Conservation (phyloP, 35 echinoderm and acorn worm genomes). For the Apostichopus parvimensis region DNA sequence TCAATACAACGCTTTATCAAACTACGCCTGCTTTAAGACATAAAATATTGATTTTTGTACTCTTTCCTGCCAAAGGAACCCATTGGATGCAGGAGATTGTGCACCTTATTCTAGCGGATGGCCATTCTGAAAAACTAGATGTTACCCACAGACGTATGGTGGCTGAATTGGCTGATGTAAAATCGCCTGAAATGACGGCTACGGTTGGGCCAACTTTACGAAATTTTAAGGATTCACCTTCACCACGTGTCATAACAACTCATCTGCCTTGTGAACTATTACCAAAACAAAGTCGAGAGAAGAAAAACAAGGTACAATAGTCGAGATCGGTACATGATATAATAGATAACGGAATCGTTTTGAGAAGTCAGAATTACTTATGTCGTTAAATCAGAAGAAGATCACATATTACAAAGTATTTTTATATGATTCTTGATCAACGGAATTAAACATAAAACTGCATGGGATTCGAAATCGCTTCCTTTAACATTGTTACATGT, state of each 20-base stretch:
- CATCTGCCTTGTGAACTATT: neutral
- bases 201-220: slow-evolving; percentile 10
- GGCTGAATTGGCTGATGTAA: neutral
- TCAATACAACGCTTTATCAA: no score
- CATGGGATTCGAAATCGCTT: no score
- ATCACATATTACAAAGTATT: no score
- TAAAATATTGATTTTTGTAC: no score
- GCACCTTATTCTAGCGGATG: neutral
- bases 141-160: neutral
- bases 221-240: neutral
- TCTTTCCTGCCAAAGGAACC: neutral
- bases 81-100: slow-evolving; percentile 2
- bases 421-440: no score
- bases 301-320: slow-evolving; percentile 1
- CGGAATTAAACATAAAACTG: no score
- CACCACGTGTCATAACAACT: slow-evolving; percentile 29
- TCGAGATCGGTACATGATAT: no score
- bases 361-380: no score
- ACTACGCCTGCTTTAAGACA: no score
- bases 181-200: neutral
- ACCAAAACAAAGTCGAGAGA: slow-evolving; percentile 22
- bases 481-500: no score
- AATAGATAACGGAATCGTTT: no score
- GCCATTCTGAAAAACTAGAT: neutral
- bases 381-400: no score